Evolutionary conservation across 2,888 invertebrate genomes (phyloP), one percentile per base, ranked within the genome.

Genomic region (Chaetogeoica ovagalla): DNA sequence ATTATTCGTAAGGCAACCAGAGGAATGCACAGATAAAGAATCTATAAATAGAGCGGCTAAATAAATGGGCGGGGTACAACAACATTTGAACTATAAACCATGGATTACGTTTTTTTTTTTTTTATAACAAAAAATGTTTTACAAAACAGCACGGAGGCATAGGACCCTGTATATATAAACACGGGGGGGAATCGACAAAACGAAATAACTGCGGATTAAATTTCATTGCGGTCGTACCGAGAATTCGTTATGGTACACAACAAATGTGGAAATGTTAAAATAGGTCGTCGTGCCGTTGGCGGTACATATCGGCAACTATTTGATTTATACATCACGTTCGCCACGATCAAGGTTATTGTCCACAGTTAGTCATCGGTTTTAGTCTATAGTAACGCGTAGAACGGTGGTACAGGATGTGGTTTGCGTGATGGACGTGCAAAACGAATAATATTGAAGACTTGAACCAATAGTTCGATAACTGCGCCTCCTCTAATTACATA

Each of bases 281-380:
- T 66, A 75, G 21, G 39, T 75, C 39, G 19, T 57, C n/a, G 17
- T 17, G 30, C 30, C 4, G 30, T 30, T 30, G 30, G 2, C n/a
- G n/a, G n/a, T n/a, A n/a, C 43, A 43, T 66, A 39, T n/a, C 21
- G 15, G 17, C 13, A 2, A 21, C 43, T 75, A 66, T 23, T 63
- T 66, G 17, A 43, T 76, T 60, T 69, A 62, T 77, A 77, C 77
- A 62, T 77, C 77, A 77, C 69, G 62, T 70, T 21, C 21, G 37
- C 17, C 0, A 37, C 39, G 60, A 71, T 63, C 79, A 79, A 79
- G 79, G 79, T 79, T 71, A 71, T 57, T 65, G 52, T 55, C 55
- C 23, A 71, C 57, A 55, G 13, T 63, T 63, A 43, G 63, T 71
- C 71, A 79, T 71, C 43, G 23, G 71, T 70, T 79, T 71, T 70